Base-by-base conservation (phyloP, 2,113 vertebrate species). In the Amphiprion ocellaris region DNA sequence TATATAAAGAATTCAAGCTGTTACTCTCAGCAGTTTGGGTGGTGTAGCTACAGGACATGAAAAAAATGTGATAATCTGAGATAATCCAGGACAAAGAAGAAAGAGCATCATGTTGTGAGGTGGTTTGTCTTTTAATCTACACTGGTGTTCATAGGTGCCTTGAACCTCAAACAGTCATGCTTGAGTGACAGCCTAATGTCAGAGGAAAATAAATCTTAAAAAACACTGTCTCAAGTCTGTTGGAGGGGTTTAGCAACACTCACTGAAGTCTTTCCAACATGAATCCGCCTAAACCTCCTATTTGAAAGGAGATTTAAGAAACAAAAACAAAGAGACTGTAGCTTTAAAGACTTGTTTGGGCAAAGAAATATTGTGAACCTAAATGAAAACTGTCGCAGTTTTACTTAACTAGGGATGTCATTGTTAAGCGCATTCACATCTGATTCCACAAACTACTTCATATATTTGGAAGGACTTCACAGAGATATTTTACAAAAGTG, bases 101-200 rank as follows among this genome's bases (percentile, higher is more conserved):
- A 0, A 58, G 28, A 39, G 44, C 3, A 1, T 82, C 4, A 17
- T 16, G 26, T 10, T 55, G 7, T 16, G 15, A 37, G 8, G 49
- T 33, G 30, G n/a, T 53, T 52, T 58, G 23, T 15, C 17, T 7
- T 37, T 44, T 28, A 17, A 23, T 67, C 11, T 66, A 17, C 0
- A 75, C 39, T 52, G 47, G 26, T 61, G 23, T 72, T 23, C 19
- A 30, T 41, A 72, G 47, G 47, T 72, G 37, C 14, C 4, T 14
- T 16, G 15, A 46, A 66, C 15, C 15, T 33, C 10, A 15, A 1
- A 10, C 10, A 46, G 46, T 26, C 37, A 33, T 55, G 19, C 23
- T 55, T n/a, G 19, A 26, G 17, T 21, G 21, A 26, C 41, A 47
- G 14, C 41, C 11, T 17, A 16, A 52, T 63, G 41, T 33, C 14